A percentile compares a stretch with the other conserved stretches of the same genome.
Evolutionary conservation across 2,797 vertebrate species (phyloP).

Genomic region (Brotogeris chrysoptera): DNA sequence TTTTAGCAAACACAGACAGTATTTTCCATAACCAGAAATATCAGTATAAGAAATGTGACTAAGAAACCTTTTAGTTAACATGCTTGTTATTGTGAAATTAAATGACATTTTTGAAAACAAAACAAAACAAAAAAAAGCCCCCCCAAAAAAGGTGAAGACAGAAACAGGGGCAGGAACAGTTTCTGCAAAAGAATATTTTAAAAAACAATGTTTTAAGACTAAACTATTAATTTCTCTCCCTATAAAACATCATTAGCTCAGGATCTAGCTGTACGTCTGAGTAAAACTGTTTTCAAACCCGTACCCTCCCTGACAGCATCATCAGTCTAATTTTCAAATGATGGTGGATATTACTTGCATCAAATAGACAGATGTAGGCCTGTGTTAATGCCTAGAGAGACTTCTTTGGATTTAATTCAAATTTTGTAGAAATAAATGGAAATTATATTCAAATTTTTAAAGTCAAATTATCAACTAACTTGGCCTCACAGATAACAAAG

Average conservation of each 20-base stretch:
- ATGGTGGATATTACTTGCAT: neutral
- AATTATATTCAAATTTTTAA: neutral
- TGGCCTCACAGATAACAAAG: neutral
- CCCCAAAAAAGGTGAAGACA: neutral
- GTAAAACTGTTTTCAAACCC: neutral
- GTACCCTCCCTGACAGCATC: neutral
- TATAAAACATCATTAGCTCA: neutral
- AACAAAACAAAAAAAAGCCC: neutral
- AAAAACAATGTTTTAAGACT: neutral
- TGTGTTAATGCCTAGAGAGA: neutral
- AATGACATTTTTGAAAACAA: neutral
- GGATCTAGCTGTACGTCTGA: neutral
- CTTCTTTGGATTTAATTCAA: neutral
- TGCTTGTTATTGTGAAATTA: neutral
- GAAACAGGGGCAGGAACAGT: neutral
- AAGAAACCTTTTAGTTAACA: neutral
- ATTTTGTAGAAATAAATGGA: neutral
- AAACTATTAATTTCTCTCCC: neutral
- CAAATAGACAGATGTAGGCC: neutral
- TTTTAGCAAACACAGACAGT: neutral
- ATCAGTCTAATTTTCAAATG: neutral
- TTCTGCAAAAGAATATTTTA: neutral
- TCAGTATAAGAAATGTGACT: neutral
- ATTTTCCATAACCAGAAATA: neutral
- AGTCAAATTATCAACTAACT: neutral